Base-by-base conservation (phyloP, 2,888 invertebrate species). In the Nebria brevicollis region DNA sequence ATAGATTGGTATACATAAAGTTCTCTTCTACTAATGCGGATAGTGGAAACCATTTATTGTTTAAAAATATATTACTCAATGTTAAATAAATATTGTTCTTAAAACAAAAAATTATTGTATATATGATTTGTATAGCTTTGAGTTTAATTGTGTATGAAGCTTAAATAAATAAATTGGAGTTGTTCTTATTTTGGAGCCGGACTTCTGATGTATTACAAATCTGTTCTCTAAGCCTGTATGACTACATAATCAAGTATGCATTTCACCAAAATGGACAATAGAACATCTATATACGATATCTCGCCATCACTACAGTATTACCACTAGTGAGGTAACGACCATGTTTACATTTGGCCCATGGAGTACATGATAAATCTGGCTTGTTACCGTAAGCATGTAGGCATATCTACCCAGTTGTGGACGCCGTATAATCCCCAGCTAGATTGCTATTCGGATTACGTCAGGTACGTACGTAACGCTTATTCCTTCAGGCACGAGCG, bases 341-440 rank as follows among this genome's bases (percentile, higher is more conserved):
- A 54, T 54, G 54, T 54, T 54, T 54, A 54, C 54, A 13, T 54
- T 54, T 54, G 54, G 54, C 54, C 54, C 54, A 54, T 54, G 54
- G 54, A 54, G 54, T 54, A 54, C 7, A 54, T 54, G 54, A 54
- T 54, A 54, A 54, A 54, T 54, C 54, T 54, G 13, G 54, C 54
- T 54, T 54, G 54, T 54, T 54, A 54, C 54, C 54, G 54, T 54
- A 54, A 54, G 54, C 54, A 54, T 54, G 54, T 54, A 54, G 54
- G 54, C 54, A 54, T 54, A 54, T 54, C 54, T 54, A 54, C 54
- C 54, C 54, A 54, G 54, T 54, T 54, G 54, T 13, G 54, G 54
- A 54, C 54, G 54, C 54, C 54, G 13, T 54, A 8, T 54, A 54
- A 54, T 54, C 54, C 54, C 54, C 54, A 54, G 4, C 54, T 54